Conservation (phyloP, 2,113 vertebrate genomes). For the Solea senegalensis region DNA sequence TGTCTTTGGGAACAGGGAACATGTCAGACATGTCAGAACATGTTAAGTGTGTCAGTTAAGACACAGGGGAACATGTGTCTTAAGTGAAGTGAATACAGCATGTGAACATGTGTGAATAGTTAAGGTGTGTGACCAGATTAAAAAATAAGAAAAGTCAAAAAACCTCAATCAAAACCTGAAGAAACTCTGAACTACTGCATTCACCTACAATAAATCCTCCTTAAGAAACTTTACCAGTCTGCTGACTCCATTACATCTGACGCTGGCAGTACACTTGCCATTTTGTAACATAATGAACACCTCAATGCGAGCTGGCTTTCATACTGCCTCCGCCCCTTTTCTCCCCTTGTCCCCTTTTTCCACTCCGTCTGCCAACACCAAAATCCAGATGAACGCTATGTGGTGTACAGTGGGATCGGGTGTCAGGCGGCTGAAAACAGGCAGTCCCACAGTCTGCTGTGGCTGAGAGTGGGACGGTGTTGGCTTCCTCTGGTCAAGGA, state of each 20-base stretch:
- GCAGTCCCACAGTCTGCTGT: conserved; percentile 24
- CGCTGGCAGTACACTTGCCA: conserved; percentile 24
- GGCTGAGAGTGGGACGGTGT: conserved; percentile 44
- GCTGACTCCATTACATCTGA: conserved; percentile 37
- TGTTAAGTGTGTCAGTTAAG: too few species aligned
- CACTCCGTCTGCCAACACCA: conserved; percentile 70
- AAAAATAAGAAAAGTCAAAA: neutral
- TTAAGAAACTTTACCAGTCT: conserved; percentile 22
- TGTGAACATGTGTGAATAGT: too few species aligned
- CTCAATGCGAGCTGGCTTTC: conserved; percentile 39
- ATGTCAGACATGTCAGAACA: conserved; percentile 10
- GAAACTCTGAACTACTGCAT: neutral
- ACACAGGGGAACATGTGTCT: too few species aligned
- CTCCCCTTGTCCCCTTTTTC: conserved; percentile 66
- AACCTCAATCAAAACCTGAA: neutral
- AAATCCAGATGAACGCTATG: conserved; percentile 65
- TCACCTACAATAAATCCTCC: neutral
- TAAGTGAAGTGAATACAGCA: too few species aligned
- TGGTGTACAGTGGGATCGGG: conserved; percentile 68
- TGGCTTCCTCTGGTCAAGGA: conserved; percentile 42
- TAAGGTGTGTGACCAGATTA: neutral
- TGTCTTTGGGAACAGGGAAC: conserved; percentile 9
- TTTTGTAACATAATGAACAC: conserved; percentile 58
- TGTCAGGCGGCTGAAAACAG: conserved; percentile 61
- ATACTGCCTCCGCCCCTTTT: conserved; percentile 50